phyloP scores from a whole-genome alignment of 1,140 invertebrate genomes.

The Camponotus floridanus region DNA sequence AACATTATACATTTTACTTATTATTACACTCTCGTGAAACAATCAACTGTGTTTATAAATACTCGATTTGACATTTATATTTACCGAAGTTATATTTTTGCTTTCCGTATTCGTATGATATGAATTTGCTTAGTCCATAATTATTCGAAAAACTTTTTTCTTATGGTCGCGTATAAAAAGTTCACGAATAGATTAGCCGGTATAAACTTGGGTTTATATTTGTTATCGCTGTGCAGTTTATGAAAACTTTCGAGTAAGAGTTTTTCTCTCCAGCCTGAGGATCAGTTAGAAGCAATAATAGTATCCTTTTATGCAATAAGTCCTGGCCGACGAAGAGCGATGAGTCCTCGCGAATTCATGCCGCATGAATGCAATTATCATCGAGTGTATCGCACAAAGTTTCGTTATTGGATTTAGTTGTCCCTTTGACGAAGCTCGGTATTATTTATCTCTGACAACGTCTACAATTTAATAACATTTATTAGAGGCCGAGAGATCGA shows the following conservation, averaged over 20 bases:
- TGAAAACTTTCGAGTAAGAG: slow-evolving; percentile 18
- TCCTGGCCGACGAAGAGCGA: slow-evolving; percentile 15
- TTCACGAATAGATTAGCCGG: not conserved
- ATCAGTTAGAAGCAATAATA: slow-evolving; percentile 19
- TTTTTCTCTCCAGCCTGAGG: slow-evolving; percentile 6
- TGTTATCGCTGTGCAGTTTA: slow-evolving; percentile 14
- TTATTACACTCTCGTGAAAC: not conserved
- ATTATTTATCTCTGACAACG: slow-evolving; percentile 19
- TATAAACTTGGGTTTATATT: slow-evolving; percentile 31
- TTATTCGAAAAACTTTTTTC: slow-evolving; percentile 1
- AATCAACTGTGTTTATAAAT: not conserved
- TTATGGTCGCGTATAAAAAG: not conserved
- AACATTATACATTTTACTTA: too few species aligned
- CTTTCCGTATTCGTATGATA: not conserved
- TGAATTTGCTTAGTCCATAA: not conserved
- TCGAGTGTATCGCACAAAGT: slow-evolving; percentile 14
- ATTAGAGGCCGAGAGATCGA: not conserved
- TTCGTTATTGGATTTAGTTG: slow-evolving; percentile 40
- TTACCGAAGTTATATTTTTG: not conserved
- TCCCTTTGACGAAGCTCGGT: slow-evolving; percentile 10
- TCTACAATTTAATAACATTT: slow-evolving; percentile 41
- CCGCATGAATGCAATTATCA: slow-evolving; percentile 28
- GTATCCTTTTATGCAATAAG: slow-evolving; percentile 1
- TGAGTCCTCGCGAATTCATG: not conserved
- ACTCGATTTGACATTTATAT: not conserved